A percentile compares a stretch with the other conserved stretches of the same genome.
Evolutionary conservation across 2,113 vertebrate species (phyloP).

Genomic region (Vimba vimba): DNA sequence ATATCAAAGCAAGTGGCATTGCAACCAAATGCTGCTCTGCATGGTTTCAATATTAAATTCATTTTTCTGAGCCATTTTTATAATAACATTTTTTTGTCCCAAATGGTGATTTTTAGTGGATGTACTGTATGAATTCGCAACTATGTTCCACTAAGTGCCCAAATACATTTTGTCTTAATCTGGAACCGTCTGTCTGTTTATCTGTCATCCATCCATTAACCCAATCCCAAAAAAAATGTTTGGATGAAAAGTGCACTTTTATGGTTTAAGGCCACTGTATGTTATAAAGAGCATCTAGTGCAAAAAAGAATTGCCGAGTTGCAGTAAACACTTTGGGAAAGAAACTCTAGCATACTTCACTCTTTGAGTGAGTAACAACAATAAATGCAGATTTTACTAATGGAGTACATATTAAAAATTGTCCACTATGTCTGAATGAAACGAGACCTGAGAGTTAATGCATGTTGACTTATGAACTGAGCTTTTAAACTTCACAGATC

Average conservation of each 20-base stretch:
- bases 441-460: slow-evolving; percentile 40
- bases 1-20: slow-evolving; percentile 21
- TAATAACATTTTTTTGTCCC: background rate
- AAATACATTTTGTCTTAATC: background rate
- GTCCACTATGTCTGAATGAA: slow-evolving; percentile 35
- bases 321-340: background rate
- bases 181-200: no score
- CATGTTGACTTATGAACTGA: slow-evolving; percentile 65
- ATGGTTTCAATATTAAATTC: background rate
- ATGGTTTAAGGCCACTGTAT: background rate
- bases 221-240: background rate
- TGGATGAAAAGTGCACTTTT: background rate
- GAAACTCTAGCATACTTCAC: background rate
- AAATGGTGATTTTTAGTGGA: background rate
- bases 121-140: background rate
- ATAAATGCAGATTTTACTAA: background rate
- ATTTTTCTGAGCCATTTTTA: background rate
- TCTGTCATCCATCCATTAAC: no score
- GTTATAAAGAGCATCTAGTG: background rate
- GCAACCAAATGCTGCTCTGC: background rate
- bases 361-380: background rate
- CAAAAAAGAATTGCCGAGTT: background rate
- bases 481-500: slow-evolving; percentile 63
- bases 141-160: background rate
- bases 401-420: background rate